These are phyloP conservation scores for Camptogramma bilineatum DNA, from an alignment of 2,888 invertebrate species.

Conservation along the genomic window DNA sequence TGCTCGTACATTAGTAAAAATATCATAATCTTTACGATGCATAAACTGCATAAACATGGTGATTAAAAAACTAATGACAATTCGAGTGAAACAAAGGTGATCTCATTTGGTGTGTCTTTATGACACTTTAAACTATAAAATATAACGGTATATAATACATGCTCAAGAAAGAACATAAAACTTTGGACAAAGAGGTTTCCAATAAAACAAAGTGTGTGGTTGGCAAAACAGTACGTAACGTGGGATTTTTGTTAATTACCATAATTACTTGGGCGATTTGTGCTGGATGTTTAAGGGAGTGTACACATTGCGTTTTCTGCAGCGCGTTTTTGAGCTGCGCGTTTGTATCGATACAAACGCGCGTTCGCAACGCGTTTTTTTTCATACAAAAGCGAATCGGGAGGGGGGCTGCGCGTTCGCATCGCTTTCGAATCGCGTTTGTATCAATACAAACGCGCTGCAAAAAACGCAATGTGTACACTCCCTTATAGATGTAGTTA, in stretches of 20 bases:
- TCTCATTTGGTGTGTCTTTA: slow-evolving; percentile 37
- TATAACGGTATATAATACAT: slow-evolving; percentile 34
- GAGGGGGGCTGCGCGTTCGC: too few species aligned
- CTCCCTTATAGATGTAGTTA: too few species aligned
- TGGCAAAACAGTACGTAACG: slow-evolving; percentile 7
- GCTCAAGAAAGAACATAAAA: slow-evolving; percentile 31
- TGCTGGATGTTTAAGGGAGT: neutral
- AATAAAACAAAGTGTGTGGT: slow-evolving; percentile 34
- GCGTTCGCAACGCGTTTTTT: too few species aligned
- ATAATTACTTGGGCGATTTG: neutral
- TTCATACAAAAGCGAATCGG: too few species aligned
- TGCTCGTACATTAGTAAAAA: neutral
- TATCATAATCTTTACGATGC: slow-evolving; percentile 16
- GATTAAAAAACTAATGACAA: slow-evolving; percentile 28
- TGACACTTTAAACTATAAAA: slow-evolving; percentile 37
- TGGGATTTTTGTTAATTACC: neutral
- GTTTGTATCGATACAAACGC: too few species aligned
- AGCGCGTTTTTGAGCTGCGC: too few species aligned
- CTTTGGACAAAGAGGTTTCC: slow-evolving; percentile 37
- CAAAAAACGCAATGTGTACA: too few species aligned
- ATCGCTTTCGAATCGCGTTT: too few species aligned
- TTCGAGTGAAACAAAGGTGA: slow-evolving; percentile 36
- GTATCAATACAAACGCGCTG: too few species aligned
- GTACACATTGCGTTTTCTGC: too few species aligned
- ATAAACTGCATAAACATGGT: slow-evolving; percentile 22